A percentile compares a stretch with the other conserved stretches of the same genome.
These are phyloP conservation scores for Onthophagus taurus DNA, from an alignment of 1,140 invertebrate species.

Conservation along the genomic window DNA sequence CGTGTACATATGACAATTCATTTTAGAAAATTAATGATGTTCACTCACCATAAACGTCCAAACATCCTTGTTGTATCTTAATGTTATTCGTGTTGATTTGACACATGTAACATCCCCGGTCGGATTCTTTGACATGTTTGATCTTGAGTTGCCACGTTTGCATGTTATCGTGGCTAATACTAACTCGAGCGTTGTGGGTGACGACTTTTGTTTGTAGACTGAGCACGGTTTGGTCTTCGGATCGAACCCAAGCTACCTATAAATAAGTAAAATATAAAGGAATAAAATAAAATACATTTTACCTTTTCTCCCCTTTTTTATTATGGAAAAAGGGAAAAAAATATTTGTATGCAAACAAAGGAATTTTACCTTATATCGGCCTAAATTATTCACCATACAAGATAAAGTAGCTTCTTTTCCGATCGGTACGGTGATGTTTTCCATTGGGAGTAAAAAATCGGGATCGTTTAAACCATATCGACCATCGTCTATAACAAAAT, in stretches of 20 bases:
- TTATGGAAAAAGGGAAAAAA: too few species aligned
- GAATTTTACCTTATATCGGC: slow-evolving; percentile 64
- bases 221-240: slow-evolving; percentile 50
- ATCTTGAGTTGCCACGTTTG: slow-evolving; percentile 57
- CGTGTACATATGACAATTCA: too few species aligned
- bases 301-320: background rate
- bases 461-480: too few species aligned
- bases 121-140: slow-evolving; percentile 50
- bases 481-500: too few species aligned
- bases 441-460: slow-evolving; percentile 60
- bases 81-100: slow-evolving; percentile 64
- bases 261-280: slow-evolving; percentile 17
- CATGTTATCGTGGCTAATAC: slow-evolving; percentile 43
- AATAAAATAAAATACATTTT: background rate
- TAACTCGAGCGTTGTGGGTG: slow-evolving; percentile 47
- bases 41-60: slow-evolving; percentile 60
- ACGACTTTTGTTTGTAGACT: slow-evolving; percentile 51
- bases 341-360: background rate
- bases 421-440: slow-evolving; percentile 69
- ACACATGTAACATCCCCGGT: slow-evolving; percentile 57
- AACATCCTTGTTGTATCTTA: slow-evolving; percentile 56
- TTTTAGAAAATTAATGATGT: too few species aligned
- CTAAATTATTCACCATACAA: slow-evolving; percentile 68
- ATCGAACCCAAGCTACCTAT: slow-evolving; percentile 45
- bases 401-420: slow-evolving; percentile 68